Evolutionary conservation across 30 jellyfish, hydroid and myxozoan species (phyloP), one percentile per base, ranked within the genome.

Genomic region (Haliclystus octoradiatus): DNA sequence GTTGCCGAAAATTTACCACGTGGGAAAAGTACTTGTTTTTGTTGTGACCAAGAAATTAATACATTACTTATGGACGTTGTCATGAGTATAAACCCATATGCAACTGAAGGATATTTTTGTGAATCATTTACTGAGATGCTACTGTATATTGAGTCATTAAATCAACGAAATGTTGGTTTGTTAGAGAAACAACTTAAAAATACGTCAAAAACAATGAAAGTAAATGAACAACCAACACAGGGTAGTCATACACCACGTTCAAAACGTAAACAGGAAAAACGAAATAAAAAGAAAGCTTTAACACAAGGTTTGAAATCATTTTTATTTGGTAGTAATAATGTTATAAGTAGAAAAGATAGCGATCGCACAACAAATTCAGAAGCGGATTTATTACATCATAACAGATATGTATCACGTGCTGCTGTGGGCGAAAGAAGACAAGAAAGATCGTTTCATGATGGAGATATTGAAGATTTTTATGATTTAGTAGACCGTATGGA

Each of bases 401-500:
- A 40, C 19, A 40, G 57, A 40, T 5, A 9, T 40, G 9, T 19
- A 9, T 40, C 19, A 5, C 14, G 9, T 19, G 19, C 57, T 9
- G 14, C 57, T 5, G 14, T 9, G 9, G 57, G 57, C 19, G 57
- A 9, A 40, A 19, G 19, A 40, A 5, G 9, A 19, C 57, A 9
- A 19, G 19, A 40, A 5, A 9, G 57, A 5, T 5, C 9, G 9
- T 40, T 9, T 19, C 9, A 19, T 19, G 57, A 40, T 40, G 19
- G 14, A 19, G 57, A 40, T 40, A 40, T 9, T 19, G 83, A 60
- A 23, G 65, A 78, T 24, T 75, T 64, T 46, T 52, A 34, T 31
- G 81, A 50, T 64, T 29, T 75, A n/a, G 64, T 34, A 1, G 76
- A 65, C 0, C 34, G 86, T 26, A 75, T 63, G 86, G 86, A 75